Conservation (phyloP, 1,140 invertebrate genomes). For the Battus philenor region DNA sequence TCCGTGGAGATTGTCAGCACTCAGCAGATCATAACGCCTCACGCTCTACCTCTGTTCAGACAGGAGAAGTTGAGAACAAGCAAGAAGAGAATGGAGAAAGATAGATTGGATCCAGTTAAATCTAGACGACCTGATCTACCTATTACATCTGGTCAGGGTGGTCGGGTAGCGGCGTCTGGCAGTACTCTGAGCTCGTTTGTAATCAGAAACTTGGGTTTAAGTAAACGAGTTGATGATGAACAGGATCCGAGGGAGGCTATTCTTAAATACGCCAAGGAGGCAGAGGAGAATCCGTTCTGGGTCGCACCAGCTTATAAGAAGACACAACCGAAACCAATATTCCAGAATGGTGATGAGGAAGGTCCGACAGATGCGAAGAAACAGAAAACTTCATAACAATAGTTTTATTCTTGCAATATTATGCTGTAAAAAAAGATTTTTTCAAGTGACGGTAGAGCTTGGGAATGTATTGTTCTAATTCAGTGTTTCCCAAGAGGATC, state of each 20-base stretch:
- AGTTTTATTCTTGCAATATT: neutral
- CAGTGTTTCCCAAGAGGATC: no score
- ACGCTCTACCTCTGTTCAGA: constrained; percentile 96
- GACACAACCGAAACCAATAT: constrained; percentile 89
- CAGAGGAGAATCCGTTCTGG: constrained; percentile 98
- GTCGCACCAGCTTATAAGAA: constrained; percentile 93
- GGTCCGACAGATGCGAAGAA: constrained; percentile 76
- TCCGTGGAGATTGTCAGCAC: constrained; percentile 91
- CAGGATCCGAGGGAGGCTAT: constrained; percentile 98
- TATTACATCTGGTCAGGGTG: constrained; percentile 94
- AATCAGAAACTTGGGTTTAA: constrained; percentile 94
- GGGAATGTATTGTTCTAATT: no score
- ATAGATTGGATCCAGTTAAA: constrained; percentile 93
- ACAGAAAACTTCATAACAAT: constrained; percentile 55
- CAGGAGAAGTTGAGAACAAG: constrained; percentile 94
- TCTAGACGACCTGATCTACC: constrained; percentile 96
- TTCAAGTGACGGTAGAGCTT: no score
- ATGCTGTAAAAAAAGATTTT: no score
- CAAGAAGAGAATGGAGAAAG: constrained; percentile 94
- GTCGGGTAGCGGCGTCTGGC: constrained; percentile 95
- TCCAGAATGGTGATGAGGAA: constrained; percentile 80
- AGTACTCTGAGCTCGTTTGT: constrained; percentile 98
- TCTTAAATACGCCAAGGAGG: constrained; percentile 97
- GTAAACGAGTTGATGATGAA: constrained; percentile 95
- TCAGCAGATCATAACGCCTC: constrained; percentile 97